Evolutionary conservation across 1,140 invertebrate species (phyloP).

Genomic region (Drosophila ambigua): DNA sequence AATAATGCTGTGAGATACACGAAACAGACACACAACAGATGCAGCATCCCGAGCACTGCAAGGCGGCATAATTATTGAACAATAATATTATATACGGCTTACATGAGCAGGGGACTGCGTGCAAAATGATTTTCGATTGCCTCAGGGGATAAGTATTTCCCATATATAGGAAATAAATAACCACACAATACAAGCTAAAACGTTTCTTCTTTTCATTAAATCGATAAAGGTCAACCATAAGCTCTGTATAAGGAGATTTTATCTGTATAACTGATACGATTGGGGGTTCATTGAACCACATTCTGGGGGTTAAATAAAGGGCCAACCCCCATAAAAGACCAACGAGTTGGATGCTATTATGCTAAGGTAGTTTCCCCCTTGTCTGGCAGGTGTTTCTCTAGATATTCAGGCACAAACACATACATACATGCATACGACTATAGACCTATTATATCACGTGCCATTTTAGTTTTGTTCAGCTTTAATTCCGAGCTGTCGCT

Average conservation of each 20-base stretch:
- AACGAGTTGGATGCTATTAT: slow-evolving; percentile 21
- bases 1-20: slow-evolving; percentile 12
- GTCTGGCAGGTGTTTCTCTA: slow-evolving; percentile 45
- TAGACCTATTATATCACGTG: slow-evolving; percentile 56
- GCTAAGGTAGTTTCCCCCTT: slow-evolving; percentile 10
- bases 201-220: slow-evolving; percentile 14
- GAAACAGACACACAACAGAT: slow-evolving; percentile 50
- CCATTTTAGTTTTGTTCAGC: slow-evolving; percentile 41
- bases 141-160: slow-evolving; percentile 18
- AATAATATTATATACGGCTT: slow-evolving; percentile 39
- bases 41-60: slow-evolving; percentile 27
- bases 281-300: slow-evolving; percentile 38
- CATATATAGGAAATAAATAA: slow-evolving; percentile 20
- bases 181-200: slow-evolving; percentile 9
- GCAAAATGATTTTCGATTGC: slow-evolving; percentile 26
- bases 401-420: neutral
- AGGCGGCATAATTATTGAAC: slow-evolving; percentile 63
- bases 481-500: slow-evolving; percentile 30
- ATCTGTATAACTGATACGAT: slow-evolving; percentile 31
- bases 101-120: slow-evolving; percentile 19
- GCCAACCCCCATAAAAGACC: slow-evolving; percentile 32
- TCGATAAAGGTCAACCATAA: slow-evolving; percentile 41
- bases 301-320: slow-evolving; percentile 39
- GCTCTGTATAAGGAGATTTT: slow-evolving; percentile 38
- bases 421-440: slow-evolving; percentile 2